phyloP scores from a whole-genome alignment of 2,888 invertebrate genomes.

The Pocota personata region DNA sequence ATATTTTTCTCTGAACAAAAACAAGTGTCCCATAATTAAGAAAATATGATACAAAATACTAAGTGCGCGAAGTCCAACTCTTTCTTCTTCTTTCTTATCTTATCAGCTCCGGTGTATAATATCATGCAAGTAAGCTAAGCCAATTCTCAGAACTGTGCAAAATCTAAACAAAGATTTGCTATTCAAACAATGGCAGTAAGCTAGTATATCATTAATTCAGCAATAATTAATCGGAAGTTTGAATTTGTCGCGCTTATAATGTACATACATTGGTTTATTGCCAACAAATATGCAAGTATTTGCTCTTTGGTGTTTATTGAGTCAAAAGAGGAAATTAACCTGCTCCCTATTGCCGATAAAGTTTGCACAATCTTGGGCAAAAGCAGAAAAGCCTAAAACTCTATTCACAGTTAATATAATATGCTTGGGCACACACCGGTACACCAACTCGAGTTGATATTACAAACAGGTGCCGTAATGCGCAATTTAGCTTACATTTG shows the following conservation, averaged over 20 bases:
- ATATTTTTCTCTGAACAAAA: too few relatives aligned
- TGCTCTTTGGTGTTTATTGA: neutral
- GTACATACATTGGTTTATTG: neutral
- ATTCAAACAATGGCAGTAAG: neutral
- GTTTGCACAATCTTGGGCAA: too few relatives aligned
- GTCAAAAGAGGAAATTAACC: neutral
- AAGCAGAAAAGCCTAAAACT: too few relatives aligned
- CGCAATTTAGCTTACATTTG: too few relatives aligned
- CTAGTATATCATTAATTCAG: neutral
- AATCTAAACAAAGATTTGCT: neutral
- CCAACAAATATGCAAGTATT: neutral
- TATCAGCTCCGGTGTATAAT: neutral
- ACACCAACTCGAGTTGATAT: too few relatives aligned
- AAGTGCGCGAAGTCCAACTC: too few relatives aligned
- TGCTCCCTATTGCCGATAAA: neutral
- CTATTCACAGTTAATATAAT: too few relatives aligned
- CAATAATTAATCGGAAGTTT: conserved; percentile 52
- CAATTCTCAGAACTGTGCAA: neutral
- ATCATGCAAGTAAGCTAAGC: neutral
- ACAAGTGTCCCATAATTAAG: too few relatives aligned
- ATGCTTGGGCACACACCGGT: too few relatives aligned
- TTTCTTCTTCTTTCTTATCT: neutral
- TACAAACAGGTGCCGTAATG: too few relatives aligned
- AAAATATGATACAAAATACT: too few relatives aligned
- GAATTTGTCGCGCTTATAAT: conserved; percentile 27